Evolutionary conservation across 2,888 invertebrate genomes (phyloP).

Genomic region (Drosophila greeni): DNA sequence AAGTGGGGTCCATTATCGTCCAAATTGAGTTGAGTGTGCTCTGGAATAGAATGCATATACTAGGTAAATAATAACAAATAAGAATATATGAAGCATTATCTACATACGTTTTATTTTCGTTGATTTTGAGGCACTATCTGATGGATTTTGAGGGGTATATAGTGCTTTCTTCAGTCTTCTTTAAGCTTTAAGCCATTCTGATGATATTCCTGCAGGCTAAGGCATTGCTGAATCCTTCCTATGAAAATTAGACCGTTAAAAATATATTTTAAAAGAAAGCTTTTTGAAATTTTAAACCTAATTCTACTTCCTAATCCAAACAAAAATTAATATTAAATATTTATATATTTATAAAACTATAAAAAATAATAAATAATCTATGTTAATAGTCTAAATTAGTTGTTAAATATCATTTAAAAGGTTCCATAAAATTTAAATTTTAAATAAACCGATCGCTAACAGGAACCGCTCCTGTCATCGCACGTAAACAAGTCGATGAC

Average conservation of each 20-base stretch:
- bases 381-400: too few relatives aligned
- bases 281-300: too few relatives aligned
- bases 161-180: not conserved
- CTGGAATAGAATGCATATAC: not conserved
- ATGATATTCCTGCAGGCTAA: too few relatives aligned
- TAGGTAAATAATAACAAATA: too few relatives aligned
- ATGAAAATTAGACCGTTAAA: not conserved
- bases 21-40: conserved; percentile 8
- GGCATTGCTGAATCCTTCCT: not conserved
- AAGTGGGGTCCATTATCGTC: conserved; percentile 3
- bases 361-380: too few relatives aligned
- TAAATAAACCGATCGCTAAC: not conserved
- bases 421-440: too few relatives aligned
- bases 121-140: too few relatives aligned
- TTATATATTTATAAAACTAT: too few relatives aligned
- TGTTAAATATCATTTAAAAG: too few relatives aligned
- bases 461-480: conserved; percentile 5
- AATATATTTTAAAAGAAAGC: not conserved
- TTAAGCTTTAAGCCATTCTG: not conserved
- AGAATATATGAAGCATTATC: too few relatives aligned
- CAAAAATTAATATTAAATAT: too few relatives aligned
- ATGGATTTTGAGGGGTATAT: not conserved
- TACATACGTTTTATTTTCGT: not conserved
- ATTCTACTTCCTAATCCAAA: too few relatives aligned
- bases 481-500: not conserved